Percentiles rank a stretch among this genome's conserved stretches.
phyloP scores from a whole-genome alignment of 2,888 invertebrate species.

The Dascillus cervinus region DNA sequence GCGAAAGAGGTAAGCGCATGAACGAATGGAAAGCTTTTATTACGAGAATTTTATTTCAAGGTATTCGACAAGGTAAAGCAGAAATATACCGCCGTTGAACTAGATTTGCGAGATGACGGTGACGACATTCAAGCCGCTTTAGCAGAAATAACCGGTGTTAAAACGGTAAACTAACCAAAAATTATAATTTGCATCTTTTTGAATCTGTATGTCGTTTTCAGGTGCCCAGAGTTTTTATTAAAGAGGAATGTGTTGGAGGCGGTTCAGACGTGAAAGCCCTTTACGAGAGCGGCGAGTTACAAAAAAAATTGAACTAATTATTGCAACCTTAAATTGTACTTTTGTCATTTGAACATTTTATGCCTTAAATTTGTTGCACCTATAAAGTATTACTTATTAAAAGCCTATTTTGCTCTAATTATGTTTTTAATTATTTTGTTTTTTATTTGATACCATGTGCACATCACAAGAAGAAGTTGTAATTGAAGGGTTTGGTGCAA shows the following conservation, averaged over 20 bases:
- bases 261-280: slow-evolving; percentile 80
- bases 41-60: slow-evolving; percentile 44
- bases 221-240: slow-evolving; percentile 92
- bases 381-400: no score
- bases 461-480: no score
- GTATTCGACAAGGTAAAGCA: slow-evolving; percentile 65
- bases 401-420: no score
- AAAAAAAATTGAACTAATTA: slow-evolving; percentile 27
- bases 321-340: no score
- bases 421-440: no score
- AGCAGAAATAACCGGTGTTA: slow-evolving; percentile 70
- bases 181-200: no score
- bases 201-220: no score
- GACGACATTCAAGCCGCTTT: slow-evolving; percentile 73
- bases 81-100: slow-evolving; percentile 66
- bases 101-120: slow-evolving; percentile 77
- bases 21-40: slow-evolving; percentile 1
- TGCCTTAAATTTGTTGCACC: no score
- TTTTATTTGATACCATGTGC: no score
- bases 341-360: no score
- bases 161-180: slow-evolving; percentile 58
- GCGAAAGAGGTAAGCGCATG: slow-evolving; percentile 84
- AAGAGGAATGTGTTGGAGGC: slow-evolving; percentile 85
- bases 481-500: no score
- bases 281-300: slow-evolving; percentile 62